Conservation (phyloP, 2,797 vertebrate species). For the Brachymystax lenok region DNA sequence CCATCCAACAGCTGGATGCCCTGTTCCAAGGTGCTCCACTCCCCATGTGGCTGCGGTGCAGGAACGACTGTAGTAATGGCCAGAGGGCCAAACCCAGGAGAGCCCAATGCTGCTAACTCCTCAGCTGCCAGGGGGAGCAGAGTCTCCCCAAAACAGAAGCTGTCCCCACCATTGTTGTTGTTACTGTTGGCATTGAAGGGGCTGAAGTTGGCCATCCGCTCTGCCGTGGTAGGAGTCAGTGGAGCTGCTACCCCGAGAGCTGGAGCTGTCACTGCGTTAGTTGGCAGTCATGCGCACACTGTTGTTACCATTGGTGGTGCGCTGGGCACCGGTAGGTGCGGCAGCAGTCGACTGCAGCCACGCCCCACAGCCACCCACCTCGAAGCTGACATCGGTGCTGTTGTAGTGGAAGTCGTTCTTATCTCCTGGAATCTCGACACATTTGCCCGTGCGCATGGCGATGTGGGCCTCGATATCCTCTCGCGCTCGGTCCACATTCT, state of each 20-base stretch:
- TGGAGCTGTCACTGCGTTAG: slow-evolving; percentile 93
- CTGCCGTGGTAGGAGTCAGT: slow-evolving; percentile 89
- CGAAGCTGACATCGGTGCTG: slow-evolving; percentile 91
- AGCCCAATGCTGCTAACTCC: slow-evolving; percentile 77
- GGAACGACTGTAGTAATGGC: slow-evolving; percentile 50
- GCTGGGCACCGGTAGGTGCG: slow-evolving; percentile 57
- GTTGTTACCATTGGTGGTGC: no score
- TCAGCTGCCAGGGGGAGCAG: slow-evolving; percentile 82
- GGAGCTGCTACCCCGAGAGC: slow-evolving; percentile 91
- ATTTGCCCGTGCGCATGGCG: slow-evolving; percentile 88
- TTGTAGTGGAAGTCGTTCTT: slow-evolving; percentile 92
- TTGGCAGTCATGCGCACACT: slow-evolving; percentile 82
- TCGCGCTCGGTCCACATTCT: slow-evolving; percentile 90
- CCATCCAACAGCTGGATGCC: slow-evolving; percentile 78
- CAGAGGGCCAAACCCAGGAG: slow-evolving; percentile 81
- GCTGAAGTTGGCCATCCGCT: slow-evolving; percentile 88
- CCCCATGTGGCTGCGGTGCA: slow-evolving; percentile 69
- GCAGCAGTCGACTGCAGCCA: slow-evolving; percentile 64
- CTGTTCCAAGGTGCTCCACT: slow-evolving; percentile 89
- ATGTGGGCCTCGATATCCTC: slow-evolving; percentile 95
- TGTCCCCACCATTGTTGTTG: slow-evolving; percentile 76
- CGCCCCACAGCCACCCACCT: slow-evolving; percentile 57
- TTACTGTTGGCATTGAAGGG: slow-evolving; percentile 84
- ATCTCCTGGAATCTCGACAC: slow-evolving; percentile 78
- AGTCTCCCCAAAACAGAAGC: slow-evolving; percentile 90